phyloP scores from a whole-genome alignment of 1,140 invertebrate species.

The Triops cancriformis region DNA sequence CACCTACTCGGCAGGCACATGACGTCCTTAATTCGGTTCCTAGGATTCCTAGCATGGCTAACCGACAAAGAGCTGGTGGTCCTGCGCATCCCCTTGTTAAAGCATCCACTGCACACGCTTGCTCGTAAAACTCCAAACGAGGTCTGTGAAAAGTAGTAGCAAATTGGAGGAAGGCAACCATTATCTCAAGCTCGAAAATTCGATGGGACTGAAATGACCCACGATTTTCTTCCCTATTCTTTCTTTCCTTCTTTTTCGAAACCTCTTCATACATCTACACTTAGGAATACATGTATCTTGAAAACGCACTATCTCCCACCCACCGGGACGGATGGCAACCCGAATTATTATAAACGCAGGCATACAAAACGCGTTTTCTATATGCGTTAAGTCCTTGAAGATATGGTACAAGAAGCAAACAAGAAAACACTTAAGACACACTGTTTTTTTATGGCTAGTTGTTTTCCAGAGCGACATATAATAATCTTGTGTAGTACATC shows the following conservation, averaged over 20 bases:
- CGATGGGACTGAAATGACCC: conserved; percentile 3
- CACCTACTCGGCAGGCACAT: conserved; percentile 68
- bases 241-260: background rate
- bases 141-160: conserved; percentile 43
- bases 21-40: conserved; percentile 72
- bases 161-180: background rate
- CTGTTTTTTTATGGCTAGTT: no score
- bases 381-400: no score
- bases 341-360: no score
- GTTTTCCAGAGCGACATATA: no score
- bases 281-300: no score
- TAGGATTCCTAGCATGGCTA: conserved; percentile 71
- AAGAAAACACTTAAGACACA: no score
- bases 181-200: background rate
- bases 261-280: conserved; percentile 16
- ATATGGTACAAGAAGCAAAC: no score
- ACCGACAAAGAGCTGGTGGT: conserved; percentile 62
- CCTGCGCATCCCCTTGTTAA: conserved; percentile 83
- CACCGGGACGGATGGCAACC: no score
- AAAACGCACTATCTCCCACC: no score
- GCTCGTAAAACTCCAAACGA: conserved; percentile 74
- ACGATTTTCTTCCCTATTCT: background rate
- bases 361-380: no score
- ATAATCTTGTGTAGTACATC: no score
- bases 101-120: conserved; percentile 79